These are phyloP conservation scores for Dorcus hopei DNA, from an alignment of 2,888 invertebrate species.

Conservation along the genomic window DNA sequence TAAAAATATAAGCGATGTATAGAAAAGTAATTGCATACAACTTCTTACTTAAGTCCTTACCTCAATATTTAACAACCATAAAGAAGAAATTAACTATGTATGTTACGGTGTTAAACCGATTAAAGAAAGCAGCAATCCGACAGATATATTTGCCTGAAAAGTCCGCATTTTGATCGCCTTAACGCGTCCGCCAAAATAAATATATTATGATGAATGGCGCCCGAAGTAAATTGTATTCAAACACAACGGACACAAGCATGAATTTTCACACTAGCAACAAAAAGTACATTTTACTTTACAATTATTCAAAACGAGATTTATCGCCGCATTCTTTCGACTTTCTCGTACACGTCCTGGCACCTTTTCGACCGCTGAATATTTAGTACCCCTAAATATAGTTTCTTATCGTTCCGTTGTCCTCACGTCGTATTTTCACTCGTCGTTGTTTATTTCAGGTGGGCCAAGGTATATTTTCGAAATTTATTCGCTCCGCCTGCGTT, in stretches of 20 bases:
- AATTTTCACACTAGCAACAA: conserved; percentile 5
- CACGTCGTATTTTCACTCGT: conserved; percentile 1
- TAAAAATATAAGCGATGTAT: too few species aligned
- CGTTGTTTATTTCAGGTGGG: not conserved
- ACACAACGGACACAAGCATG: not conserved
- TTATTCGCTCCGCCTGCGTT: not conserved
- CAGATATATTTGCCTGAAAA: not conserved
- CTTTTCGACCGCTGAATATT: conserved; percentile 8
- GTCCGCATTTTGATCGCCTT: not conserved
- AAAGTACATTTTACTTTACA: conserved; percentile 9
- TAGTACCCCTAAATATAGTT: conserved; percentile 4
- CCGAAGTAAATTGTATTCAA: conserved; percentile 5
- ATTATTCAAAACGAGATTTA: conserved; percentile 9
- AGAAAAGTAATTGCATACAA: too few species aligned
- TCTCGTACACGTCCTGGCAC: not conserved
- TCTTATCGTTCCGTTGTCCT: conserved; percentile 5
- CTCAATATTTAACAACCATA: too few species aligned
- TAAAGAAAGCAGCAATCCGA: not conserved
- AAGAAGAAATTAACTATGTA: too few species aligned
- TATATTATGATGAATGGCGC: conserved; percentile 8
- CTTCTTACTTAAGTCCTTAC: too few species aligned
- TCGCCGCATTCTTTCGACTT: conserved; percentile 8
- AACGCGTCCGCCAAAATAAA: conserved; percentile 1
- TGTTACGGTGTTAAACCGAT: too few species aligned
- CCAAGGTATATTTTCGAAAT: not conserved